A percentile compares a stretch with the other conserved stretches of the same genome.
Conservation (phyloP, 2,888 invertebrate genomes). For the Tyria jacobaeae region DNA sequence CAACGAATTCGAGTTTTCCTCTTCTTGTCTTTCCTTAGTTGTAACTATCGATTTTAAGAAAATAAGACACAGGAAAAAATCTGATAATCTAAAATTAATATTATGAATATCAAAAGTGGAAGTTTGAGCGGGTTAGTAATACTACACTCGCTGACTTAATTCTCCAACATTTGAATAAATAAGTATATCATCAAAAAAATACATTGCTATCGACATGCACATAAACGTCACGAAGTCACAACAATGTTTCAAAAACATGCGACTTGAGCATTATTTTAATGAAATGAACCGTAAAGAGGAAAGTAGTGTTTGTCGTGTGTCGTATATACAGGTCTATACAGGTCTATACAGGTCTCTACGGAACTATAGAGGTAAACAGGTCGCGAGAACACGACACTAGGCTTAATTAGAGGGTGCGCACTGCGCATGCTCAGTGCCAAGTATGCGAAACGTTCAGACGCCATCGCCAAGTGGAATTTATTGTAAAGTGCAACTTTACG, state of each 20-base stretch:
- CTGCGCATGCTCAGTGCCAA: slow-evolving; percentile 24
- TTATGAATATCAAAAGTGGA: too few species aligned
- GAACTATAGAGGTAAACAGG: too few species aligned
- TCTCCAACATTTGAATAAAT: too few species aligned
- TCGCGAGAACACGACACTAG: slow-evolving; percentile 27
- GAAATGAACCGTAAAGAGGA: neutral
- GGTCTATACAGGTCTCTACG: too few species aligned
- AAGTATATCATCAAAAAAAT: neutral
- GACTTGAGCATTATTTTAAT: neutral
- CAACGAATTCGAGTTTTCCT: too few species aligned
- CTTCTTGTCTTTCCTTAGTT: too few species aligned
- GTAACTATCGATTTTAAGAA: too few species aligned
- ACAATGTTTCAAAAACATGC: neutral
- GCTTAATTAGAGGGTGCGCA: slow-evolving; percentile 38
- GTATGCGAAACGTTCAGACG: slow-evolving; percentile 11
- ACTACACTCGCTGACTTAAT: neutral
- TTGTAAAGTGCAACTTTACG: slow-evolving; percentile 8
- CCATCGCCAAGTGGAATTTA: slow-evolving; percentile 9
- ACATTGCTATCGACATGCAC: neutral
- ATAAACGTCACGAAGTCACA: neutral
- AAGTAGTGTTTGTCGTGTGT: slow-evolving; percentile 10
- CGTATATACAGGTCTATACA: too few species aligned
- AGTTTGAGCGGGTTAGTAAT: too few species aligned
- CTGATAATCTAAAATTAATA: too few species aligned
- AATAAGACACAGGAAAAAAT: too few species aligned